Base-by-base conservation (phyloP, 64 coral and sea anemone genomes). In the Montipora sp. region DNA sequence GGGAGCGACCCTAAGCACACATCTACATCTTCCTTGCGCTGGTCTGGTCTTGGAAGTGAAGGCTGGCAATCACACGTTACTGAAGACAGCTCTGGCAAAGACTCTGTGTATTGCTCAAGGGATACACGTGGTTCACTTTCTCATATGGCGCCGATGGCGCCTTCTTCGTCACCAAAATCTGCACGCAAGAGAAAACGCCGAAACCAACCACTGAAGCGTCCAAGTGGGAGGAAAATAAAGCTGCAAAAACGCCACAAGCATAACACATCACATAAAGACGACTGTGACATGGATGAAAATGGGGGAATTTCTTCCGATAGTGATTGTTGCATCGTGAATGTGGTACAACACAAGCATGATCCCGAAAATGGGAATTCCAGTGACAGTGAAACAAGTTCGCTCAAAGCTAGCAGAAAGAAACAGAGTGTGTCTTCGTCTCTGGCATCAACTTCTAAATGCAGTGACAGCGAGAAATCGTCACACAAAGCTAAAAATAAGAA, bases 291-390 rank as follows among this genome's bases (percentile, higher is more conserved):
- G 0, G 63, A 58, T 65, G 81, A 48, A 2, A 19, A 84, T 43
- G 81, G 61, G 16, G 44, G 16, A 7, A 68, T 5, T 49, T 57
- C 53, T 5, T 8, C 36, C 36, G 81, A 84, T 7, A 61, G 22
- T 84, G 81, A 84, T 59, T 66, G 81, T 68, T 68, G 59, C 47
- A 67, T 67, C n/a, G 19, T 68, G 2, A 69, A 47, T 67, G 59
- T 84, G 5, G 58, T 84, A 18, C 63, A 68, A 13, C 7, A 57
- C 53, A 11, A 11, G 7, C 53, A 57, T 6, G 11, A 57, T 57
- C 0, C 7, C 4, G 6, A 6, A 57, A 57, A 57, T 8, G 11
- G 53, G 1, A 36, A 36, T 36, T 36, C 36, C 36, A 36, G 36
- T 36, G 36, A 36, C 36, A 36, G 36, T 36, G 36, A 36, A 36